phyloP scores from a whole-genome alignment of 2,797 vertebrate species.

The Tapirus indicus region DNA sequence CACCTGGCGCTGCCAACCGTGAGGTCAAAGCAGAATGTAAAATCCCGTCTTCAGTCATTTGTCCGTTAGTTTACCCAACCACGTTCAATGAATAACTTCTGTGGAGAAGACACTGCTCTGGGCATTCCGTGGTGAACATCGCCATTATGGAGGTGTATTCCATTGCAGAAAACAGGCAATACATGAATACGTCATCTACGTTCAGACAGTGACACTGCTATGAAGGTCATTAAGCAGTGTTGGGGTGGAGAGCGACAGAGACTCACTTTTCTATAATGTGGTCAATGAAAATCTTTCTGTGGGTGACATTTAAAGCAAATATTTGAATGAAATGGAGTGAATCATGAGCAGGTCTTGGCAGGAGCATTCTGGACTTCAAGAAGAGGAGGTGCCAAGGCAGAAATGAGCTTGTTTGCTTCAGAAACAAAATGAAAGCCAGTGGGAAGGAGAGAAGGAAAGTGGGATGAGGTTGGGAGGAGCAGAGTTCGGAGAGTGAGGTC shows the following conservation, averaged over 20 bases:
- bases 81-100: background rate
- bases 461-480: no score
- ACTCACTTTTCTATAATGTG: no score
- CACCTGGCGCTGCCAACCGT: no score
- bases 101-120: no score
- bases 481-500: background rate
- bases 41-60: background rate
- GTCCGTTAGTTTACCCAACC: background rate
- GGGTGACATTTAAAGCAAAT: background rate
- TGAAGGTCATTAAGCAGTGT: background rate
- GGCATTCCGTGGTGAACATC: background rate
- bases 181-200: background rate
- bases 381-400: no score
- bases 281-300: background rate
- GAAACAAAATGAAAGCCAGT: background rate
- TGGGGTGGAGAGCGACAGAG: accelerated
- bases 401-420: background rate
- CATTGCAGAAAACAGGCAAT: background rate
- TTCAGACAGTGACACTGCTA: background rate
- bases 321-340: background rate
- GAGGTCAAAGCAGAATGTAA: background rate
- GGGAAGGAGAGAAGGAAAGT: no score
- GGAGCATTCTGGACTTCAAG: background rate
- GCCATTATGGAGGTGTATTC: background rate
- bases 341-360: background rate